Evolutionary conservation across 2,888 invertebrate genomes (phyloP), one percentile per base, ranked within the genome.

Genomic region (Cetonia aurata): DNA sequence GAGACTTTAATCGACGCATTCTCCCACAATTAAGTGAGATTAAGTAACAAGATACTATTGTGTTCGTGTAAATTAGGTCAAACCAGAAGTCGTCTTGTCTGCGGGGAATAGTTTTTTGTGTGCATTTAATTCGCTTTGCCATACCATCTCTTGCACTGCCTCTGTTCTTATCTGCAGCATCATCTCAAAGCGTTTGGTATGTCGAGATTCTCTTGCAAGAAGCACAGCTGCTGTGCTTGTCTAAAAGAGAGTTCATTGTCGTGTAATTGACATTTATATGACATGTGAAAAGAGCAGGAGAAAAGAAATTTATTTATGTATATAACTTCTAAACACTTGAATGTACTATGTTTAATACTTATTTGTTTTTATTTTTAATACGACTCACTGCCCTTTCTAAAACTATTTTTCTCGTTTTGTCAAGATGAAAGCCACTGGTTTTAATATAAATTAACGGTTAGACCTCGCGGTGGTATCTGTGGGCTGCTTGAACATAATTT

Each of bases 41-140:
- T 65, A 52, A 46, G 52, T 65, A 65, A 65, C 37, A 15, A 52
- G 62, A 65, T 52, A 50, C 19, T 10, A 62, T 65, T 65, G 62
- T 65, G 33, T 41, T n/a, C 50, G 62, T 65, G 62, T 65, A 65
- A 65, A 65, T 50, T 65, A 33, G 62, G 50, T 65, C 62, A 65
- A 6, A 50, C 33, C 41, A 65, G 15, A 65, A 65, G 48, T 60
- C 37, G 8, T 6, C 1, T 37, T 50, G 17, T 50, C 37, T 13
- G 12, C 62, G 52, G 37, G 33, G 19, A 50, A 48, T 48, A 17
- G 0, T 17, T 65, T 65, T 65, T 52, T 65, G 52, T 17, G 15
- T 46, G 60, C 25, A 65, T 17, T 65, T 65, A 65, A 65, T 65
- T 50, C 52, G 12, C 50, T 37, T 50, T 37, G 25, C 25, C 25